Evolutionary conservation across 2,113 vertebrate genomes (phyloP), one percentile per base, ranked within the genome.

Genomic region (Grantiella picta): DNA sequence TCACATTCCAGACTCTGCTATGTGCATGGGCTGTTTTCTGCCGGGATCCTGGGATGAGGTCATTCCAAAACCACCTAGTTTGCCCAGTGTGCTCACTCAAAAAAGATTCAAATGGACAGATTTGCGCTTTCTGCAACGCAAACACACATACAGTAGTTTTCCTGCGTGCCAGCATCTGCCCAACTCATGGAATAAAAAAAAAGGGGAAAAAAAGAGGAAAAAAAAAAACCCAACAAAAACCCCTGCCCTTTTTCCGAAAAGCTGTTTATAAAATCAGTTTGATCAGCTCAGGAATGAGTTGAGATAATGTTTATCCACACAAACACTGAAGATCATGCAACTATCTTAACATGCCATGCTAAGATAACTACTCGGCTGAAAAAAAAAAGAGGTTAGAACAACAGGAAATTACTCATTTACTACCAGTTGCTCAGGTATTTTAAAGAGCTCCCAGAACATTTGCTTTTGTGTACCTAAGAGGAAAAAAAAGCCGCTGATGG

Each of bases 341-440:
- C 92, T 76, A 54, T 76, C 86, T 89, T 20, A 63, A 70, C 27
- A 36, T 56, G 38, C 54, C 3, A 2, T 86, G 76, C 47, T 85
- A 75, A 93, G 72, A 56, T 81, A 96, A 92, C 81, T 76, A 31
- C 79, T 86, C 10, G 12, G 63, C 73, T 45, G 29, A 9, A 61
- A 65, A 68, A 82, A 69, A 52, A 63, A 38, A 66, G 71, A 28
- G 36, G 85, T 94, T 95, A 95, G 89, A 93, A 73, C 86, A 96
- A 95, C 91, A 98, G 97, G 95, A 98, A 97, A 96, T 86, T 89
- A 93, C 93, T 96, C 84, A 69, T 96, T 97, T 95, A 95, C 91
- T 94, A 96, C 96, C 69, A 96, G 88, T 92, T 89, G 57, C 86
- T 92, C 89, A 96, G 95, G 95, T 96, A 97, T 98, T 98, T 98